These are phyloP conservation scores for Sinodicranocentrus sp. DNA, from an alignment of 2,888 invertebrate genomes.

Conservation along the genomic window DNA sequence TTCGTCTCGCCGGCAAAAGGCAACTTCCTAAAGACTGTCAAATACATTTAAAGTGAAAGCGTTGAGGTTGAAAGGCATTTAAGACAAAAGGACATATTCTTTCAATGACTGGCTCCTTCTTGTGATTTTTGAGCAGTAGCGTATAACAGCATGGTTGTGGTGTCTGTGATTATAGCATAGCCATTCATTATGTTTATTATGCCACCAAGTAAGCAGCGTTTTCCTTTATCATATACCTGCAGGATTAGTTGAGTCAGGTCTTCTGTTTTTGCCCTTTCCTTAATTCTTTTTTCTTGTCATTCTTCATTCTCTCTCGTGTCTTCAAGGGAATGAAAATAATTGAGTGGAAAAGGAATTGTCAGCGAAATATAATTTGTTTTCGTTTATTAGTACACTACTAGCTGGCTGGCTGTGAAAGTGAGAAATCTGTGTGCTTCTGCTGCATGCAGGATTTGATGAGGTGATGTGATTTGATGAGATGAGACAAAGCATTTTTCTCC, in stretches of 20 bases:
- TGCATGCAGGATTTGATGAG: slow-evolving; percentile 20
- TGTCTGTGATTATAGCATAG: not conserved
- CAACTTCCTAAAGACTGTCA: too few species aligned
- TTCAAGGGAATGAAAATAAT: slow-evolving; percentile 31
- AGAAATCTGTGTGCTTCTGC: slow-evolving; percentile 49
- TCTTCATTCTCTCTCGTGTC: slow-evolving; percentile 4
- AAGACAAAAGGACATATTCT: slow-evolving; percentile 51
- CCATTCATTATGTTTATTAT: not conserved
- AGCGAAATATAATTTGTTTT: slow-evolving; percentile 54
- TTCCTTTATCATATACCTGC: too few species aligned
- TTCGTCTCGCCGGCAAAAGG: too few species aligned
- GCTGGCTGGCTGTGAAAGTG: slow-evolving; percentile 49
- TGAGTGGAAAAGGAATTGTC: slow-evolving; percentile 45
- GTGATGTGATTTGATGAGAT: slow-evolving; percentile 33
- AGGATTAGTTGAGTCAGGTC: slow-evolving; percentile 38
- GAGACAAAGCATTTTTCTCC: slow-evolving; percentile 44
- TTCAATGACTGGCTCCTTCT: slow-evolving; percentile 34
- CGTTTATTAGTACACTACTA: slow-evolving; percentile 11
- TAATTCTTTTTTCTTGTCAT: not conserved
- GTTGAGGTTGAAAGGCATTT: slow-evolving; percentile 39
- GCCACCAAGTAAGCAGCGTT: slow-evolving; percentile 13
- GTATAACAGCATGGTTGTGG: not conserved
- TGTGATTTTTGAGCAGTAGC: not conserved
- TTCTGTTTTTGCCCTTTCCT: slow-evolving; percentile 33
- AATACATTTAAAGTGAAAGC: slow-evolving; percentile 16